A percentile compares a stretch with the other conserved stretches of the same genome.
These are phyloP conservation scores for Campylomormyrus numenius DNA, from an alignment of 2,113 vertebrate genomes.

Conservation along the genomic window DNA sequence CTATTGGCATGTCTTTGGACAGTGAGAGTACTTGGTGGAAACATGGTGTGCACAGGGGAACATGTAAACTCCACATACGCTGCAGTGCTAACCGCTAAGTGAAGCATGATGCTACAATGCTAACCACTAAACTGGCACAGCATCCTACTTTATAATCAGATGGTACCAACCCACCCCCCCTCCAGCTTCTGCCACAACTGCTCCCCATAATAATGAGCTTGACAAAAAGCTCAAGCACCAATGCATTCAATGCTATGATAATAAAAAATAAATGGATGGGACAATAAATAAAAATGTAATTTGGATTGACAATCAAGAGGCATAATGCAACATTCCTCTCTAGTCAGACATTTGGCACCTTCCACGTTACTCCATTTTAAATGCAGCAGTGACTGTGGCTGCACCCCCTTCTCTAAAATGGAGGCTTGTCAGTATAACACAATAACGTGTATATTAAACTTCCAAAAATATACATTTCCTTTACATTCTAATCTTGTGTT, in stretches of 20 bases:
- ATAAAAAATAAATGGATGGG: not conserved
- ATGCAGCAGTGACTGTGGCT: not conserved
- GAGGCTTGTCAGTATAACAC: not conserved
- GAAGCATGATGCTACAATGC: not conserved
- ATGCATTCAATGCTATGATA: not conserved
- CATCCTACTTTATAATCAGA: not conserved
- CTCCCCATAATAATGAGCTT: not conserved
- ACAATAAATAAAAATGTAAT: not conserved
- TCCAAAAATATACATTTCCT: not conserved
- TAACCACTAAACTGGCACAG: not conserved
- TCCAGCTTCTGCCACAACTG: not conserved
- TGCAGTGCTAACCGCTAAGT: not conserved
- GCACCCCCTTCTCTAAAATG: not conserved
- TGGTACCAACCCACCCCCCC: not conserved
- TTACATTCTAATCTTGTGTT: not conserved
- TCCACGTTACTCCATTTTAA: not conserved
- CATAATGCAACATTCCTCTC: not conserved
- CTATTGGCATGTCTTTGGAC: not conserved
- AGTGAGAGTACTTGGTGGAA: not conserved
- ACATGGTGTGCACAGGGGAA: not conserved
- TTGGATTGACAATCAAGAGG: not conserved
- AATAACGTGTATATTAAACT: not conserved
- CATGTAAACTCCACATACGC: not conserved
- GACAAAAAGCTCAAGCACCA: not conserved
- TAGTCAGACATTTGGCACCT: not conserved